Base-by-base conservation (phyloP, 2,113 vertebrate species). In the Tor tambroides region DNA sequence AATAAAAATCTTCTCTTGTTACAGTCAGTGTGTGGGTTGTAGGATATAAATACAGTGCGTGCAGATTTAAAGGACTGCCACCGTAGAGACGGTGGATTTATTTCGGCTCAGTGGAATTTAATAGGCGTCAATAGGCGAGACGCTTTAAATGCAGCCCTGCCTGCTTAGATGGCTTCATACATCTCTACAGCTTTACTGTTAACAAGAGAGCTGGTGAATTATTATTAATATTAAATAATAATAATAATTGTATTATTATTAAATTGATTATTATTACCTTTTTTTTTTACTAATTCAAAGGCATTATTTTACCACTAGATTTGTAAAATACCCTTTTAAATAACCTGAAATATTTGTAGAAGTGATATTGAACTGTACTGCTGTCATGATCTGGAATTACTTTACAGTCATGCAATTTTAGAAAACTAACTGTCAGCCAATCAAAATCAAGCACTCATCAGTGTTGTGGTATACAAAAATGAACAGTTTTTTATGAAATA, bases 71-170 rank as follows among this genome's bases (percentile, higher is more conserved):
- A 74, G 49, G 14, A 26, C 82, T 72, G 67, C 30, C 15, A 56
- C 23, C 17, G 67, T 56, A 15, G 69, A 84, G 21, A 41, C 82
- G 28, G 49, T 56, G 80, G 82, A 84, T 74, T 84, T 74, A 74
- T 84, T 74, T 74, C 82, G 69, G 49, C 32, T 84, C 82, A 84
- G 65, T 84, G 67, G 69, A 74, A 56, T 83, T 35, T n/a, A n/a
- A n/a, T n/a, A n/a, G n/a, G n/a, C n/a, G n/a, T n/a, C n/a, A n/a
- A n/a, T n/a, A 84, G 65, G 67, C 46, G 51, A 82, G 76, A 54
- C 76, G 49, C 49, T 80, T 63, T 80, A n/a, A 46, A 38, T 35
- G 76, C 43, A 83, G 65, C 46, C 6, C 9, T 83, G 65, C 54
- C 65, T 32, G 21, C 11, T 72, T 56, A 3, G 6, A 32, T 23